A percentile compares a stretch with the other conserved stretches of the same genome.
phyloP scores from a whole-genome alignment of 1,140 invertebrate species.

The Aphelinus certus region DNA sequence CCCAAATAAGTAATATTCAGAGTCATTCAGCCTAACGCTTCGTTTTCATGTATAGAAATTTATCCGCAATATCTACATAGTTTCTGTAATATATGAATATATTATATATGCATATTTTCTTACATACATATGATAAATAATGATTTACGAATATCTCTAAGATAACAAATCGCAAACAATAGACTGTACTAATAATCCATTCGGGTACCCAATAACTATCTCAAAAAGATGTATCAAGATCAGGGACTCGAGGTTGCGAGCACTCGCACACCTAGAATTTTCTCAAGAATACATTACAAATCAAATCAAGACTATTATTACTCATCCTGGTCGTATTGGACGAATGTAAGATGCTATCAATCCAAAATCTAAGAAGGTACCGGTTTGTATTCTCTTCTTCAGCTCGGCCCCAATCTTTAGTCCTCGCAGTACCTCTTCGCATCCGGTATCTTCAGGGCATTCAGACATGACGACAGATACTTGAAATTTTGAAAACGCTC shows the following conservation, averaged over 20 bases:
- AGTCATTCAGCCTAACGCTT: too few species aligned
- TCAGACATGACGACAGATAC: not conserved
- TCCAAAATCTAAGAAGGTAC: not conserved
- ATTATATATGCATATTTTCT: too few species aligned
- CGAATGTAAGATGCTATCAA: not conserved
- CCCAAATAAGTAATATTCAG: too few species aligned
- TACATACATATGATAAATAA: too few species aligned
- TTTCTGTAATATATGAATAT: too few species aligned
- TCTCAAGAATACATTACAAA: not conserved
- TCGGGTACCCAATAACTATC: not conserved
- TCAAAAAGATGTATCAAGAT: not conserved
- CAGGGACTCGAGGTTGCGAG: too few species aligned
- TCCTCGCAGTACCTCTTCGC: not conserved
- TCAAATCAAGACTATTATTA: not conserved
- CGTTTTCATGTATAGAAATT: too few species aligned
- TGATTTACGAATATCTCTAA: too few species aligned
- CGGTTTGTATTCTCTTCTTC: conserved; percentile 11
- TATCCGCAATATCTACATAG: too few species aligned
- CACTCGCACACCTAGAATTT: not conserved
- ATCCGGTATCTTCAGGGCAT: not conserved
- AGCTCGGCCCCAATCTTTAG: conserved; percentile 10
- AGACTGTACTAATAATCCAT: too few species aligned
- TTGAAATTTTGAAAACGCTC: not conserved
- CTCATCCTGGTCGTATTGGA: not conserved
- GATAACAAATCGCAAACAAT: too few species aligned